Evolutionary conservation across 2,113 vertebrate species (phyloP).

Genomic region (Coregonus clupeaformis): DNA sequence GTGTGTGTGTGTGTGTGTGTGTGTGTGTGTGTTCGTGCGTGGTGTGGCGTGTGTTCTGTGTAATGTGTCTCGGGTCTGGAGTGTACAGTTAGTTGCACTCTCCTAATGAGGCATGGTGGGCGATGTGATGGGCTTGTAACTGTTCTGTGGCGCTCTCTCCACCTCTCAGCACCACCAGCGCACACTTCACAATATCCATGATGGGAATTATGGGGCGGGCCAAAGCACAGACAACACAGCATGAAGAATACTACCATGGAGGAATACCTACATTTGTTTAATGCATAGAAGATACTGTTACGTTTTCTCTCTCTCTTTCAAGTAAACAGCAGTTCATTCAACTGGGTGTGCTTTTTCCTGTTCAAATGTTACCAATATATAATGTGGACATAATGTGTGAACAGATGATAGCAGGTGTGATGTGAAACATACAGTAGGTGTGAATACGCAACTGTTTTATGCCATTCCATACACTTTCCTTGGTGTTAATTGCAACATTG

Average conservation of each 20-base stretch:
- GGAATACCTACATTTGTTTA: not conserved
- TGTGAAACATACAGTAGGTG: too few relatives aligned
- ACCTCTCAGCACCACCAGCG: constrained; percentile 22
- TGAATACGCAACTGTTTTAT: not conserved
- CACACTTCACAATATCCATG: constrained; percentile 20
- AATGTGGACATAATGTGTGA: too few relatives aligned
- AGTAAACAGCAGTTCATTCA: too few relatives aligned
- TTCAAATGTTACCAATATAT: too few relatives aligned
- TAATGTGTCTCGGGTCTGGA: constrained; percentile 7
- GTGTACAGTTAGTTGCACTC: constrained; percentile 9
- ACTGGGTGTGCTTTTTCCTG: too few relatives aligned
- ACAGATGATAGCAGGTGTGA: too few relatives aligned
- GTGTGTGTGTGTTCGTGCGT: not conserved
- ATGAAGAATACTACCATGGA: not conserved
- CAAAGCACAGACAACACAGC: not conserved
- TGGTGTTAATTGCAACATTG: not conserved
- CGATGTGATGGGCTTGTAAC: constrained; percentile 30
- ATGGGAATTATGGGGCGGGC: constrained; percentile 6
- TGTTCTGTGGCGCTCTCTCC: constrained; percentile 32
- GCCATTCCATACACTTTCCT: not conserved
- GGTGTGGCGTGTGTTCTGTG: constrained; percentile 1
- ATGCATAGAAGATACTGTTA: not conserved
- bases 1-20: too few relatives aligned
- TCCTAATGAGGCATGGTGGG: constrained; percentile 24
- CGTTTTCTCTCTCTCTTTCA: not conserved